phyloP scores from a whole-genome alignment of 2,113 vertebrate genomes.

The Otus sunia region DNA sequence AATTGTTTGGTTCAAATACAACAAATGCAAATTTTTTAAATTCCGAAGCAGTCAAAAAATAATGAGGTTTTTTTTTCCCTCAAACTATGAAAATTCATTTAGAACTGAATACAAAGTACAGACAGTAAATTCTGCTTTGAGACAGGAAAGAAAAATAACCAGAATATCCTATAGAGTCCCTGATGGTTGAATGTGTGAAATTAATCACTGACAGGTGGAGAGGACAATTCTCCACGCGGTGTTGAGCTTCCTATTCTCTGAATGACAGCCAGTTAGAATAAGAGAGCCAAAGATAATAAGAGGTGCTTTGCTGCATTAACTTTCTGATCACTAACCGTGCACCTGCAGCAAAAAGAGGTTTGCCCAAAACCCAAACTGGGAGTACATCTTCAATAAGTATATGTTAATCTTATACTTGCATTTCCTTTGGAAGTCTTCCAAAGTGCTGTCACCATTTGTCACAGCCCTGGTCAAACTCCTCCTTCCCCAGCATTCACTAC shows the following conservation, averaged over 20 bases:
- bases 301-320: slow-evolving; percentile 69
- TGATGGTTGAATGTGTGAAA: slow-evolving; percentile 66
- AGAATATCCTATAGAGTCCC: slow-evolving; percentile 59
- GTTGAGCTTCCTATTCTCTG: slow-evolving; percentile 67
- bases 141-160: slow-evolving; percentile 51
- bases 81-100: slow-evolving; percentile 32
- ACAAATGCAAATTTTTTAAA: not conserved
- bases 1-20: not conserved
- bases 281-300: slow-evolving; percentile 73
- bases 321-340: slow-evolving; percentile 39
- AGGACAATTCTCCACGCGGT: slow-evolving; percentile 68
- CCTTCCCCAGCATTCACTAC: not conserved
- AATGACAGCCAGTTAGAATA: slow-evolving; percentile 72
- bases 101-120: slow-evolving; percentile 34
- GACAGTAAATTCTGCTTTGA: slow-evolving; percentile 26
- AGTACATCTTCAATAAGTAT: slow-evolving; percentile 20
- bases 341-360: slow-evolving; percentile 52
- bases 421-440: not conserved
- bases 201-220: slow-evolving; percentile 73
- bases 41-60: not conserved
- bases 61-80: not conserved
- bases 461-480: not conserved
- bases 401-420: not conserved
- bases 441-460: not conserved
- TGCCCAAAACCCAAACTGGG: slow-evolving; percentile 28